A percentile compares a stretch with the other conserved stretches of the same genome.
These are phyloP conservation scores for Helogale parvula DNA, from an alignment of 2,113 vertebrate species.

Conservation along the genomic window DNA sequence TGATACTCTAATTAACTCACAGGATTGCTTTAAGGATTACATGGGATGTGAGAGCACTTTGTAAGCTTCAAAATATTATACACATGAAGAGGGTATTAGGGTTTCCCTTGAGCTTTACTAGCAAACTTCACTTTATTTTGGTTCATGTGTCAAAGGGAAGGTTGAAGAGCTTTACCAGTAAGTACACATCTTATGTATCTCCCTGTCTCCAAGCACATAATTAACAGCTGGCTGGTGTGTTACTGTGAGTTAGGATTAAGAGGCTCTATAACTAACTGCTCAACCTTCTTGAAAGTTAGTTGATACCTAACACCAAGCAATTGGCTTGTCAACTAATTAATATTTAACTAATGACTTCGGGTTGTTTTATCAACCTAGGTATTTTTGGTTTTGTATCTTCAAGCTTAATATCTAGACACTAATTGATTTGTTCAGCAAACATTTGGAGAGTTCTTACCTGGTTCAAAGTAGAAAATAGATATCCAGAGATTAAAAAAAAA, in stretches of 20 bases:
- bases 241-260: constrained; percentile 26
- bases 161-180: not conserved
- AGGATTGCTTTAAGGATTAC: not conserved
- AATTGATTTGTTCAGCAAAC: constrained; percentile 2
- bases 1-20: not conserved
- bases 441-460: not conserved
- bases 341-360: not conserved
- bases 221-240: not conserved
- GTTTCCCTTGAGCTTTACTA: not conserved
- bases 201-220: not conserved
- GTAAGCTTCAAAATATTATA: constrained; percentile 20
- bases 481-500: not conserved
- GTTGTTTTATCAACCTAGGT: not conserved
- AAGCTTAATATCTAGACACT: not conserved
- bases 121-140: constrained; percentile 19
- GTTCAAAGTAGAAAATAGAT: not conserved
- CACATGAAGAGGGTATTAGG: not conserved
- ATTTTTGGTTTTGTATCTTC: not conserved
- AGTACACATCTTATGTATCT: not conserved
- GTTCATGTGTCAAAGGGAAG: not conserved
- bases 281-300: constrained; percentile 9
- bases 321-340: not conserved
- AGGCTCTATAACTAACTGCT: not conserved
- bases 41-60: not conserved
- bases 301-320: not conserved